Conservation (phyloP, 1,140 invertebrate species). For the Leptinotarsa defecta region DNA sequence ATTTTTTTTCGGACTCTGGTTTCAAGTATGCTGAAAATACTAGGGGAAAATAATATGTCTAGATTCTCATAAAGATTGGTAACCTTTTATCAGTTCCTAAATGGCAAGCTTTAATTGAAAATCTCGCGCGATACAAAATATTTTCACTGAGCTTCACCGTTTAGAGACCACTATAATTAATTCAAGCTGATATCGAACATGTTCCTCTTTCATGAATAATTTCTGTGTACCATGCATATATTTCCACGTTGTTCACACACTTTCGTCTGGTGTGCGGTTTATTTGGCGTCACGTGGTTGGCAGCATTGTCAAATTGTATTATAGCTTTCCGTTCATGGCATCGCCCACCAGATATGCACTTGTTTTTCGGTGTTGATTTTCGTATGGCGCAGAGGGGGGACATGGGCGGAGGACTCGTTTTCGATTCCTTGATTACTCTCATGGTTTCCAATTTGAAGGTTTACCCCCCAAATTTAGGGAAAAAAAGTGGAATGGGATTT, state of each 20-base stretch:
- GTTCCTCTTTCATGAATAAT: neutral
- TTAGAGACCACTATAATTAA: neutral
- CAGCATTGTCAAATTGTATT: neutral
- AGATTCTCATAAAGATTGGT: no score
- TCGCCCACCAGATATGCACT: neutral
- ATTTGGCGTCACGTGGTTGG: neutral
- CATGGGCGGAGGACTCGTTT: neutral
- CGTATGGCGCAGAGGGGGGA: neutral
- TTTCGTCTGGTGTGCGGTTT: neutral
- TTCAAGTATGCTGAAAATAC: no score
- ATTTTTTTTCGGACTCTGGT: no score
- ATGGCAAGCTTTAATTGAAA: no score
- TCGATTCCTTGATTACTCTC: no score
- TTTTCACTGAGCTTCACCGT: neutral
- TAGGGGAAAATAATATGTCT: no score
- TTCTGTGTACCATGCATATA: neutral
- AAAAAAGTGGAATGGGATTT: no score
- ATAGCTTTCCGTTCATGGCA: no score
- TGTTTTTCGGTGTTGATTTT: neutral
- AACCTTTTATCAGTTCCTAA: no score
- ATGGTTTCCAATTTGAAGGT: no score
- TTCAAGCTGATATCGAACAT: neutral
- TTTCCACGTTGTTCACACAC: neutral
- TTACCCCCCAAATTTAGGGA: no score
- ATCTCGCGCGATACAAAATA: neutral